A percentile compares a stretch with the other conserved stretches of the same genome.
Evolutionary conservation across 2,113 vertebrate genomes (phyloP).

Genomic region (Nothobranchius kuhntae): DNA sequence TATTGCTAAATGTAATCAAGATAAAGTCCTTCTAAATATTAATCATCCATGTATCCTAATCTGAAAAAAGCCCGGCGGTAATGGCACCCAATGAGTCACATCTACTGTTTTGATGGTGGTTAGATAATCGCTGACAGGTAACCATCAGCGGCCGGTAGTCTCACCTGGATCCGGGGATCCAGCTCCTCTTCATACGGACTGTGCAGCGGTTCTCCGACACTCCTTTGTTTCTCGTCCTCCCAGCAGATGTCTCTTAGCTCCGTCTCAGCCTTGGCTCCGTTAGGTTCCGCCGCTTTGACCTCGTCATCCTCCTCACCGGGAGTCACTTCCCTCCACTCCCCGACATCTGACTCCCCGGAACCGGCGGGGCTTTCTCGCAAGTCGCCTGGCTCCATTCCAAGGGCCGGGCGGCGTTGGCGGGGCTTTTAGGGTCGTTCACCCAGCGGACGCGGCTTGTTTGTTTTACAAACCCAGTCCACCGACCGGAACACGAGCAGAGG

Average conservation of each 20-base stretch:
- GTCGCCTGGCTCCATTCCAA: constrained; percentile 73
- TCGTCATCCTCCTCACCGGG: constrained; percentile 61
- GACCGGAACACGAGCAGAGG: not conserved
- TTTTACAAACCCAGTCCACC: not conserved
- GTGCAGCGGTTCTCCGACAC: constrained; percentile 52
- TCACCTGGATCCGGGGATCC: constrained; percentile 83
- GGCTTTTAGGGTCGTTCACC: not conserved
- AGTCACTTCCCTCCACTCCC: constrained; percentile 75
- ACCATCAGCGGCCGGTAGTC: not conserved
- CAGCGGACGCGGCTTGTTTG: not conserved
- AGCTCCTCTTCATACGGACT: constrained; percentile 80
- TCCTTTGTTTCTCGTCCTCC: constrained; percentile 38
- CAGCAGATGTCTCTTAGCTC: constrained; percentile 41
- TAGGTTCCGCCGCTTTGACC: constrained; percentile 46
- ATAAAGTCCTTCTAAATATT: not conserved
- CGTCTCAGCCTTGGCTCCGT: constrained; percentile 17
- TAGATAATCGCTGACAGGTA: not conserved
- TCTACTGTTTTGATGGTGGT: not conserved
- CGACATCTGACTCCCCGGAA: constrained; percentile 74
- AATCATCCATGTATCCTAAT: not conserved
- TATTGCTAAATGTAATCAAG: constrained; percentile 2
- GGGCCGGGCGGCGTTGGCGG: constrained; percentile 19
- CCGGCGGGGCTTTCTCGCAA: constrained; percentile 79
- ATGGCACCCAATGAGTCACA: too few relatives aligned
- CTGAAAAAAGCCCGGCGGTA: not conserved